Evolutionary conservation across 2,888 invertebrate genomes (phyloP).

Genomic region (Agriopis leucophaearia): DNA sequence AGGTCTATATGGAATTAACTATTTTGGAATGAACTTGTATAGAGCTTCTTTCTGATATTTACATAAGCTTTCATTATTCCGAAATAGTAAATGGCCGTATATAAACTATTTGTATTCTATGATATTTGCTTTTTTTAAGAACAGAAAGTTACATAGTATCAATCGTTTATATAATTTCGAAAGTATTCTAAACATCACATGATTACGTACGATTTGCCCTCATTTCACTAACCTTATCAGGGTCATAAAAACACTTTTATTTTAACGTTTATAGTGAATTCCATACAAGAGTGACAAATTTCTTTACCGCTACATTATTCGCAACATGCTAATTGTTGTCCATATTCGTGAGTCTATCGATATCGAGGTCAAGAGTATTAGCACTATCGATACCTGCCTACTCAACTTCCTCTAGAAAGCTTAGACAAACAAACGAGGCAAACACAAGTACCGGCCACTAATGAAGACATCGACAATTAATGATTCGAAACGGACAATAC

Average conservation of each 20-base stretch:
- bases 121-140: neutral
- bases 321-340: slow-evolving; percentile 53
- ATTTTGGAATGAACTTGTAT: no score
- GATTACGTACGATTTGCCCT: neutral
- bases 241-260: slow-evolving; percentile 10
- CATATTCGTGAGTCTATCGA: slow-evolving; percentile 32
- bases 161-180: neutral
- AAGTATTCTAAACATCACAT: neutral
- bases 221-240: neutral
- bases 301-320: slow-evolving; percentile 24
- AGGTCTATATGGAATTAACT: no score
- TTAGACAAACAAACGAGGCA: slow-evolving; percentile 62
- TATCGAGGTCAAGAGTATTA: slow-evolving; percentile 75
- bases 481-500: slow-evolving; percentile 57
- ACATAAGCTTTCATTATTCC: no score
- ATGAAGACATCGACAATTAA: slow-evolving; percentile 70
- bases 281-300: slow-evolving; percentile 31
- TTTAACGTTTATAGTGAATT: slow-evolving; percentile 24
- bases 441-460: slow-evolving; percentile 59
- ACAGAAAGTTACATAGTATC: neutral
- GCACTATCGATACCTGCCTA: slow-evolving; percentile 63
- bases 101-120: no score
- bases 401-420: slow-evolving; percentile 76
- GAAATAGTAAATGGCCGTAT: no score
- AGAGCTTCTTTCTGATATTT: no score